Evolutionary conservation across 2,888 invertebrate species (phyloP), one percentile per base, ranked within the genome.

Genomic region (Drosophila seclusa): DNA sequence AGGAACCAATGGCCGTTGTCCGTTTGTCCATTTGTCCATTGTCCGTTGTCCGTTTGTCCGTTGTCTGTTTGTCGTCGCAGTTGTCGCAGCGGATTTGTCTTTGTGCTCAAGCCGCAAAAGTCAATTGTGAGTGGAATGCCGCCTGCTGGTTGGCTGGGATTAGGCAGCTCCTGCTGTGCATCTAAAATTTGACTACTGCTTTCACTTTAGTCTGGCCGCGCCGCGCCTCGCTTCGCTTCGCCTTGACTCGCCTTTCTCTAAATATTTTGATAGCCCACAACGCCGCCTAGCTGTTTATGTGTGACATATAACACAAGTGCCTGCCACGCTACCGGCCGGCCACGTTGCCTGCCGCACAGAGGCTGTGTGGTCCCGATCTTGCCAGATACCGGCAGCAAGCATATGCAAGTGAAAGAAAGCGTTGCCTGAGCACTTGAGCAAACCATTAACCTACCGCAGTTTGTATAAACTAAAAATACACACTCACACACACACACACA

Each of bases 371-470:
- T 87, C 86, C 54, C 68, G 61, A 65, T 61, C 55, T 61, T 11
- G 21, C 21, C 21, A 42, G 55, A 55, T 38, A 48, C 27, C 52
- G 18, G 34, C 55, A 55, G 18, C 55, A 16, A 45, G 58, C 76
- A 65, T 52, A 68, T 72, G 74, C 74, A 71, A 78, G 89, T 76
- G 81, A 90, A 90, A 55, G 87, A 86, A 87, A 88, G 87, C 79
- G 76, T 81, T 85, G 72, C 71, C 71, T 8, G 62, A 59, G 66
- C 89, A 87, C 87, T 87, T 87, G 87, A 87, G 73, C 58, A 59
- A 68, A 70, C 83, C 77, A 86, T 90, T 90, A 86, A 87, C 87
- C 87, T 87, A 87, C 87, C 87, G 87, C 87, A 90, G 90, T 81
- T 81, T 83, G 86, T 90, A 75, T 85, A 87, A 86, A 84, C 68